A percentile compares a stretch with the other conserved stretches of the same genome.
These are phyloP conservation scores for Pantala flavescens DNA, from an alignment of 1,140 invertebrate species.

Conservation along the genomic window DNA sequence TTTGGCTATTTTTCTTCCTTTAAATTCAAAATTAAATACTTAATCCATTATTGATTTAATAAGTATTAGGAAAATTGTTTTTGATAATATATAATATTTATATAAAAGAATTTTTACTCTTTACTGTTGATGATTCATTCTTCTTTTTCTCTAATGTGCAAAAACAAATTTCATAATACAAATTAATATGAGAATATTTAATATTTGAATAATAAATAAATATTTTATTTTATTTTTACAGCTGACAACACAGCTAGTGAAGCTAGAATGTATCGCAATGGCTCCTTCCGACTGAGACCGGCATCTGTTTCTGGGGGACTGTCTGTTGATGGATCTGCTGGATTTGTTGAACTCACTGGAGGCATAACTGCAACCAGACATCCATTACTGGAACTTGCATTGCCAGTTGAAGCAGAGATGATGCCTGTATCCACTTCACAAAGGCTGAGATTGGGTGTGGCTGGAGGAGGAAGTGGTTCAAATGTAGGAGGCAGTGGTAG, in stretches of 20 bases:
- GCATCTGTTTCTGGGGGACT: conserved; percentile 45
- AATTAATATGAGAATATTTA: too few species aligned
- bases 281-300: conserved; percentile 45
- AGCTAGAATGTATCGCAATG: conserved; percentile 63
- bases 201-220: too few species aligned
- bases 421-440: conserved; percentile 77
- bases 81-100: too few species aligned
- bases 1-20: too few species aligned
- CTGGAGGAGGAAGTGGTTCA: background rate
- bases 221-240: background rate
- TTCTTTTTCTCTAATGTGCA: too few species aligned
- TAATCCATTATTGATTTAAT: too few species aligned
- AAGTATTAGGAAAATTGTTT: too few species aligned
- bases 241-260: conserved; percentile 44
- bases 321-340: conserved; percentile 40
- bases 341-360: background rate
- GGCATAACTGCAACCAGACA: conserved; percentile 68
- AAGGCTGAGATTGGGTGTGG: conserved; percentile 52
- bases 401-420: conserved; percentile 87
- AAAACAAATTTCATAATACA: too few species aligned
- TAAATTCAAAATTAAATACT: too few species aligned
- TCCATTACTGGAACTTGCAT: conserved; percentile 70
- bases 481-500: background rate
- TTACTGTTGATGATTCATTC: too few species aligned
- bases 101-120: too few species aligned